Base-by-base conservation (phyloP, 2,797 vertebrate species). In the Eulemur mongoz region DNA sequence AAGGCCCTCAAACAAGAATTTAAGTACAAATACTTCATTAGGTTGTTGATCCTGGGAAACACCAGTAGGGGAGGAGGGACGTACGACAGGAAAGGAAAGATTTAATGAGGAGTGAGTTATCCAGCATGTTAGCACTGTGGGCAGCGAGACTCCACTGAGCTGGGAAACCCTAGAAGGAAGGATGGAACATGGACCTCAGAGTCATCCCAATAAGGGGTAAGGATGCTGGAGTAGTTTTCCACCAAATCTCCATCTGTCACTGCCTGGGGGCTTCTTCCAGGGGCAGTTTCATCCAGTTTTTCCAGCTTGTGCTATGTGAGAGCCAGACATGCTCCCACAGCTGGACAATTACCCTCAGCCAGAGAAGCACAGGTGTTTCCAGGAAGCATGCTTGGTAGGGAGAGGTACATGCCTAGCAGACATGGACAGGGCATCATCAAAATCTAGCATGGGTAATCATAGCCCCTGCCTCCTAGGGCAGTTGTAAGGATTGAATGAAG, bases 131-230 rank as follows among this genome's bases (percentile, higher is more conserved):
- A 1, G 7, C 76, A 1, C 67, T 0, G 0, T 18, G 9, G 79
- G 13, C 12, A 27, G 7, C 15, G 0, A 30, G 38, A n/a, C 59
- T 5, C 7, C 18, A 7, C 32, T 5, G 11, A 25, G 22, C 75
- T 20, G 14, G 75, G n/a, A 4, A 13, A 1, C n/a, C 8, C 70
- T 50, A 22, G 75, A 32, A 65, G 32, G 59, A 2, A 12, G n/a
- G 0, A 1, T 0, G 5, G 43, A 6, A 0, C 7, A 2, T 0
- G 0, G 17, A 20, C 7, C 22, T 45, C 72, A n/a, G 78, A 27
- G 48, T 10, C 14, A 14, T 76, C 35, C 32, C 65, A 30, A 7
- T 4, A 40, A 86, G 52, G 8, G 5, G 20, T 5, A 4, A 61
- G 25, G 15, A 35, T 40, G n/a, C 73, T 23, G 69, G 91, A 45